Conservation (phyloP, 2,113 vertebrate genomes). For the Cygnus atratus region DNA sequence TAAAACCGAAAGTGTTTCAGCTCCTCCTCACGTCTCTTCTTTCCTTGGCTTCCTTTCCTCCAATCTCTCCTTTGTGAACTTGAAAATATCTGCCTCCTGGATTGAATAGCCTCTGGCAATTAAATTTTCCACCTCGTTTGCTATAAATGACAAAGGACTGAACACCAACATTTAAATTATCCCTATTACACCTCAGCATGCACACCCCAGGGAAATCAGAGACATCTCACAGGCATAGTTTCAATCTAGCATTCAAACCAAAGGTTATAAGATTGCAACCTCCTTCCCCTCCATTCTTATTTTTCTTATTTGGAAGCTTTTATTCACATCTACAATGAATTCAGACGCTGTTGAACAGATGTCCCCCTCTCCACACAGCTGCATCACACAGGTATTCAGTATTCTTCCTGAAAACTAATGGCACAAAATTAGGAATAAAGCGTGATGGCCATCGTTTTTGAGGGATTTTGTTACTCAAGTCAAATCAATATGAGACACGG, state of each 20-base stretch:
- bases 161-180: conserved; percentile 46
- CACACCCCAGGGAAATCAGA: conserved; percentile 57
- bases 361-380: not conserved
- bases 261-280: conserved; percentile 24
- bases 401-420: not conserved
- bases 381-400: not conserved
- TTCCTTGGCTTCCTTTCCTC: not conserved
- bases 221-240: conserved; percentile 25
- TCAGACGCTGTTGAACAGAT: not conserved
- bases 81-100: not conserved
- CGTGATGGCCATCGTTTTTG: not conserved
- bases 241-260: conserved; percentile 25
- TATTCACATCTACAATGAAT: not conserved
- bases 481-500: not conserved
- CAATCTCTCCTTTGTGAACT: not conserved
- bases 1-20: not conserved
- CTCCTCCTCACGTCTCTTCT: not conserved
- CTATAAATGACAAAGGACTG: conserved; percentile 55
- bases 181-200: not conserved
- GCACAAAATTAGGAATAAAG: not conserved
- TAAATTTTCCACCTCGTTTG: conserved; percentile 62
- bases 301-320: conserved; percentile 25
- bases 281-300: not conserved
- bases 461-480: not conserved
- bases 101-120: conserved; percentile 20